phyloP scores from a whole-genome alignment of 2,113 vertebrate genomes.

The Lepus americanus region DNA sequence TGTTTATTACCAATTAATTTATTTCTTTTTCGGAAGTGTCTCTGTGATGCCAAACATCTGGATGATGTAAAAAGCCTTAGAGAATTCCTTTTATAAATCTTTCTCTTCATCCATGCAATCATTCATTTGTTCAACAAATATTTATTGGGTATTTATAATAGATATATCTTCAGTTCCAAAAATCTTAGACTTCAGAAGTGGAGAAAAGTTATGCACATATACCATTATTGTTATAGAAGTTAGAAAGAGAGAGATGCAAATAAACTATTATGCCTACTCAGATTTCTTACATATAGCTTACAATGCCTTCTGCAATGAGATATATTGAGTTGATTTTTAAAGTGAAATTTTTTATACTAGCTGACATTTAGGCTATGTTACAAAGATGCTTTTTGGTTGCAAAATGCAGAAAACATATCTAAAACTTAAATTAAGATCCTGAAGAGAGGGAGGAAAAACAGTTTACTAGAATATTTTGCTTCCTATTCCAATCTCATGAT shows the following conservation, averaged over 20 bases:
- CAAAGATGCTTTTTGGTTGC: neutral
- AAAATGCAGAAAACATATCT: slow-evolving; percentile 33
- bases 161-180: neutral
- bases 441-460: neutral
- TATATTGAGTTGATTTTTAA: neutral
- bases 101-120: slow-evolving; percentile 2
- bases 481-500: neutral
- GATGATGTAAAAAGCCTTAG: slow-evolving; percentile 38
- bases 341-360: neutral
- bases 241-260: neutral
- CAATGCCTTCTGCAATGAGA: neutral
- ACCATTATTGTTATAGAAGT: slow-evolving; percentile 5
- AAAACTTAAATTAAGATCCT: neutral
- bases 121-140: slow-evolving; percentile 1
- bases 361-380: neutral
- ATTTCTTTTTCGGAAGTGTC: slow-evolving; percentile 62
- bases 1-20: slow-evolving; percentile 57
- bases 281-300: neutral
- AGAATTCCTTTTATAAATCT: slow-evolving; percentile 17
- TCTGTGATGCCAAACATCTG: slow-evolving; percentile 75
- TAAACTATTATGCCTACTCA: neutral
- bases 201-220: neutral
- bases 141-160: slow-evolving; percentile 21
- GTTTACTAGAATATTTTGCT: neutral
- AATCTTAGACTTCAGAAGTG: neutral